Base-by-base conservation (phyloP, 2,113 vertebrate species). In the Bungarus multicinctus region DNA sequence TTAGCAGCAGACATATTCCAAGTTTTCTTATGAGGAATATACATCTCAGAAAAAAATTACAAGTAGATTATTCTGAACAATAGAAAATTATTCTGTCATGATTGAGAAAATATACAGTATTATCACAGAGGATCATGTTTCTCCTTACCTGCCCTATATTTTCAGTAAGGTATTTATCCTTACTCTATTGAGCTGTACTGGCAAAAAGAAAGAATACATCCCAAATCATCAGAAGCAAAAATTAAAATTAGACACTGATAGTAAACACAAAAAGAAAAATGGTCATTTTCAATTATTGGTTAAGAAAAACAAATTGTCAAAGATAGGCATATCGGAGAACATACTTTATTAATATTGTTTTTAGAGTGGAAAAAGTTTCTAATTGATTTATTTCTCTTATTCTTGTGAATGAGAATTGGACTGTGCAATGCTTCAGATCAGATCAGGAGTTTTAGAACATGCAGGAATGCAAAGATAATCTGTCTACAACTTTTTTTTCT, bases 331-430 rank as follows among this genome's bases (percentile, higher is more conserved):
- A 52, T 43, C 43, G 91, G 39, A 88, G 34, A 87, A 85, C 58
- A 95, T 27, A 81, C 2, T 25, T 95, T 95, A 95, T 90, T 94
- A 93, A 93, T 89, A 94, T 90, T 11, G 92, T 91, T 95, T 60
- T 74, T 47, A 87, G 92, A 43, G 0, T 0, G 91, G 93, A 97
- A 87, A 89, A 93, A 85, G 55, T 93, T 95, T 95, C 93, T 94
- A 96, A 93, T 74, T 95, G 95, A 95, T 85, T 93, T 95, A 55
- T 20, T 92, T 53, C 50, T 50, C 93, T 90, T 23, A 58, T 91
- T 88, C 90, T 95, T 94, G 89, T 55, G 95, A 89, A 93, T 64
- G 52, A 57, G 34, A 45, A 53, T 20, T 22, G 74, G 74, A 81
- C 74, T 81, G 34, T 81, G 74, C 74, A 81, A 5, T 81, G 74